Conservation (phyloP, 1,140 invertebrate species). For the Pemphigus obesinymphae region DNA sequence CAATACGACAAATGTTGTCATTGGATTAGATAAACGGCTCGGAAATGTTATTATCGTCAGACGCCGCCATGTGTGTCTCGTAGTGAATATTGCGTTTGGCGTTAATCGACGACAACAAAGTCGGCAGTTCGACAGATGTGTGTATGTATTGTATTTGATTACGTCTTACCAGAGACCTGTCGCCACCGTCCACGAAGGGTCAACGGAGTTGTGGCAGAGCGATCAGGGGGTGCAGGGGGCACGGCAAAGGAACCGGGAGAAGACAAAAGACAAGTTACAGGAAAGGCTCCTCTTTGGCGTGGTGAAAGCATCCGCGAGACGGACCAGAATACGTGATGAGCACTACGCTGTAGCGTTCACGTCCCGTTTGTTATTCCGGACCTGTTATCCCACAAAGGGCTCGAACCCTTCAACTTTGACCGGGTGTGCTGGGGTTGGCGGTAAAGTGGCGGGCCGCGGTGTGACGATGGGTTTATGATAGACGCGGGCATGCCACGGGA, state of each 20-base stretch:
- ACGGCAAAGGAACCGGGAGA: no score
- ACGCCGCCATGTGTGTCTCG: background rate
- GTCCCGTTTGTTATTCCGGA: constrained; percentile 29
- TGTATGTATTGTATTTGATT: background rate
- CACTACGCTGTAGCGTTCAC: background rate
- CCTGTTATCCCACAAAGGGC: constrained; percentile 32
- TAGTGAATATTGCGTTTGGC: background rate
- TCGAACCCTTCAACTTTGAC: constrained; percentile 38
- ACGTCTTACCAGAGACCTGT: background rate
- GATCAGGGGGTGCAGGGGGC: no score
- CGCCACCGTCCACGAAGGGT: background rate
- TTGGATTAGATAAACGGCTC: background rate
- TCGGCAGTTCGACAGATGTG: background rate
- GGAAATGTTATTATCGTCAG: rapidly evolving
- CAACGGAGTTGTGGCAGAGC: background rate
- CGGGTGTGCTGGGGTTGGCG: no score
- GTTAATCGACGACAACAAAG: background rate
- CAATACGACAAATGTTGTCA: background rate
- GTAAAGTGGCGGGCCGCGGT: background rate
- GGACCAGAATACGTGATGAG: constrained; percentile 36
- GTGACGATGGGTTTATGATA: constrained; percentile 23
- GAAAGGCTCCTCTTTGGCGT: background rate
- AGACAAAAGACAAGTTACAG: no score
- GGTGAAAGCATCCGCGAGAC: background rate
- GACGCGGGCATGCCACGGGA: background rate